Percentiles rank a stretch among this genome's conserved stretches.
These are phyloP conservation scores for Mus minutoides DNA, from an alignment of 2,797 vertebrate genomes.

Conservation along the genomic window DNA sequence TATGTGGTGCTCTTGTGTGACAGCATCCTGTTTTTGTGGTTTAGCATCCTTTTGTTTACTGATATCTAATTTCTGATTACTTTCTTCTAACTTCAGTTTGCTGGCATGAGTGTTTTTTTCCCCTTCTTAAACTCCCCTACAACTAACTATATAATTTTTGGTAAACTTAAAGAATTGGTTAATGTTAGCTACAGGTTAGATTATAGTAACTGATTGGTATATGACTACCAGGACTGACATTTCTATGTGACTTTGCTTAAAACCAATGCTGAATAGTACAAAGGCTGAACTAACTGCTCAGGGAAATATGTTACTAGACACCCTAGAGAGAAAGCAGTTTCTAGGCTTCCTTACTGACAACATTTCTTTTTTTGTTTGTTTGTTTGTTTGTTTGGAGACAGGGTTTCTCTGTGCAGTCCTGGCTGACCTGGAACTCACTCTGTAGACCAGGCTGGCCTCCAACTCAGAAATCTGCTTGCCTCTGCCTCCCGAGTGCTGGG, in stretches of 20 bases:
- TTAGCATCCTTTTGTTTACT: slow-evolving; percentile 82
- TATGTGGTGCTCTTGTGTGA: slow-evolving; percentile 86
- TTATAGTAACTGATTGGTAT: neutral
- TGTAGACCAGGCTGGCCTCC: no score
- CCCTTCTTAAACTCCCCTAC: neutral
- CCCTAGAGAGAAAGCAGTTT: neutral
- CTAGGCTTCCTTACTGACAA: neutral
- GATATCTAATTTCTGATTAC: slow-evolving; percentile 85
- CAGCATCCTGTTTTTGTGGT: slow-evolving; percentile 71
- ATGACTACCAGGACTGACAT: neutral
- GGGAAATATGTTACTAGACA: neutral
- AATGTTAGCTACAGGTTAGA: neutral
- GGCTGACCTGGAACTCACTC: no score
- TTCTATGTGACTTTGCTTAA: neutral
- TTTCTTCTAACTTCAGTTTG: slow-evolving; percentile 85
- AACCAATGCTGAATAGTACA: neutral
- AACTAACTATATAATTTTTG: slow-evolving; percentile 44
- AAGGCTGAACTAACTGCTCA: neutral
- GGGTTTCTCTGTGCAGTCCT: no score
- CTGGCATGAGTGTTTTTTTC: slow-evolving; percentile 85
- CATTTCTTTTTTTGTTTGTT: no score
- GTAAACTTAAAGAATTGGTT: slow-evolving; percentile 17
- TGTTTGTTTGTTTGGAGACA: no score
- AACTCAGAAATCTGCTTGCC: no score
- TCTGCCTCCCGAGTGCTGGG: no score